Base-by-base conservation (phyloP, 2,888 invertebrate species). In the Aphodius sticticus region DNA sequence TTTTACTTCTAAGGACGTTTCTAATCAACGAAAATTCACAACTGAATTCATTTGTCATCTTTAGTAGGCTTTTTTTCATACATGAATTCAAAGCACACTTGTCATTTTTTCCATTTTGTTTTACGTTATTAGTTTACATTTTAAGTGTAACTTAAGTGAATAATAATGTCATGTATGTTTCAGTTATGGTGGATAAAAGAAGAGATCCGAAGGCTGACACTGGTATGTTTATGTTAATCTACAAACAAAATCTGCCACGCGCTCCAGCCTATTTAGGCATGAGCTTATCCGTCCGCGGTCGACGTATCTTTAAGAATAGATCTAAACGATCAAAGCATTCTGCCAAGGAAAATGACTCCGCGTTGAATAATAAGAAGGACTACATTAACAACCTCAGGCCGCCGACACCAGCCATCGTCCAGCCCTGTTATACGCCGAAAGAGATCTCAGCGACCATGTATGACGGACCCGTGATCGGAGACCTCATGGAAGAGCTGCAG, bases 261-360 rank as follows among this genome's bases (percentile, higher is more conserved):
- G 94, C 94, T 0, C 96, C 96, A 12, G 95, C 96, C 0, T 96
- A 96, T 87, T 91, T 96, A 82, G 96, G 96, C 0, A 91, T 94
- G 83, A 94, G 93, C 16, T 87, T 95, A 69, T 92, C 94, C 9
- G 91, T 95, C 7, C 92, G 94, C 82, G 95, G 95, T 2, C 92
- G 93, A 82, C 91, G 91, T 82, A 89, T 94, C 71, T 89, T 91
- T 75, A 92, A 90, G 84, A 91, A 83, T 26, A 86, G 80, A 84
- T 79, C 79, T 84, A 89, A 83, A 78, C 72, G 78, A 1, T 83
- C 83, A 69, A 81, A 81, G n/a, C 80, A 78, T 75, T 81, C 81
- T 35, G 82, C 79, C 1, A 81, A 83, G 77, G 81, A 83, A 36
- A 82, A 86, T 69, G 86, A 86, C 38, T 71, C 79, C 1, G 15